A percentile compares a stretch with the other conserved stretches of the same genome.
These are phyloP conservation scores for Actinernus sp. DNA, from an alignment of 92 coral and sea anemone genomes.

Conservation along the genomic window DNA sequence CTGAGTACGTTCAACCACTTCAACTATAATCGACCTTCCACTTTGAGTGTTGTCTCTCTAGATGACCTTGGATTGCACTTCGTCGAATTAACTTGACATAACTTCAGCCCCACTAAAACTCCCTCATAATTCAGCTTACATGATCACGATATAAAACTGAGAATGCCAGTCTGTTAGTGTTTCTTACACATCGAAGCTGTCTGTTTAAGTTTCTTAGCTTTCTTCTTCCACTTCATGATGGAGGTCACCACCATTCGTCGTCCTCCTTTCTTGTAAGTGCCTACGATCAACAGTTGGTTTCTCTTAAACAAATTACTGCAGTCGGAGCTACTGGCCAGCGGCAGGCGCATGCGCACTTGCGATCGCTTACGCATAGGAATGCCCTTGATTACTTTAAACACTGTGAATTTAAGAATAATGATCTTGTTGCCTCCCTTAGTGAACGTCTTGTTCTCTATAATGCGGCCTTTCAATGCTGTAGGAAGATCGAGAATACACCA, in stretches of 20 bases:
- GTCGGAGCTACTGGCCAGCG: background rate
- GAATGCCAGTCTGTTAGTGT: too few species aligned
- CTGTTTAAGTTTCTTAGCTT: too few species aligned
- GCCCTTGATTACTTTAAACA: background rate
- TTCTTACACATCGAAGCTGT: too few species aligned
- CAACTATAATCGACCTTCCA: too few species aligned
- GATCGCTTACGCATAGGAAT: background rate
- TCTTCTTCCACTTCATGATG: conserved; percentile 27
- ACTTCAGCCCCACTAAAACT: too few species aligned
- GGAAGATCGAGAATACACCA: background rate
- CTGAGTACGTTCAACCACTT: too few species aligned
- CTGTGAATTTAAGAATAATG: background rate
- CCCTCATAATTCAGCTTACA: too few species aligned
- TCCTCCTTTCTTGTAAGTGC: conserved; percentile 11
- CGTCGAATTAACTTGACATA: too few species aligned
- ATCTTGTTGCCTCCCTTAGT: conserved; percentile 1
- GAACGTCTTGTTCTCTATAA: conserved; percentile 12
- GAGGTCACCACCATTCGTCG: conserved; percentile 2
- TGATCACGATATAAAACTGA: too few species aligned
- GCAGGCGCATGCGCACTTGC: conserved; percentile 4
- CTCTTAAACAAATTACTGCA: conserved; percentile 4
- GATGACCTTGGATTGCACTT: too few species aligned
- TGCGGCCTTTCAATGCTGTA: conserved; percentile 28
- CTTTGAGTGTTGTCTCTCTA: too few species aligned
- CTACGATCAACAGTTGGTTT: conserved; percentile 15